phyloP scores from a whole-genome alignment of 2,797 vertebrate genomes.

The Threskiornis aethiopicus region DNA sequence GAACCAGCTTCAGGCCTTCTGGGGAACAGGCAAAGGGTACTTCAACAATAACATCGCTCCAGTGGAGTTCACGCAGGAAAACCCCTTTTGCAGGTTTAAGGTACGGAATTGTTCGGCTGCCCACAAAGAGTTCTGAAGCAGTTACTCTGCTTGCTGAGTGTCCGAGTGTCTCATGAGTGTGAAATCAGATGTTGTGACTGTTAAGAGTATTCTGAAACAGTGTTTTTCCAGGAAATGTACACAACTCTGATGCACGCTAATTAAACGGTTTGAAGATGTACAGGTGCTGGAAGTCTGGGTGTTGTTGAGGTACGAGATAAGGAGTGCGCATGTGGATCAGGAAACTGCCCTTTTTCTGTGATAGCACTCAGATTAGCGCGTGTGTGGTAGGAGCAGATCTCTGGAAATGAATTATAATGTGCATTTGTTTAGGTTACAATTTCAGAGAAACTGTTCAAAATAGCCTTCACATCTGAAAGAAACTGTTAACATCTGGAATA shows the following conservation, averaged over 20 bases:
- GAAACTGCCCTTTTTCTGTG: neutral
- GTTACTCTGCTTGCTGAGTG: neutral
- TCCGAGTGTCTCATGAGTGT: neutral
- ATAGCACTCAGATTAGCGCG: neutral
- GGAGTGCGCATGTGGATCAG: neutral
- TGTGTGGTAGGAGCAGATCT: neutral
- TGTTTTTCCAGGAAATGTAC: no score
- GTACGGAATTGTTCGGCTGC: conserved; percentile 61
- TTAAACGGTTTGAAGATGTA: neutral
- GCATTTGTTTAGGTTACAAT: neutral
- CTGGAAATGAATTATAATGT: neutral
- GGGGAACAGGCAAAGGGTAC: conserved; percentile 96
- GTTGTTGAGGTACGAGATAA: neutral
- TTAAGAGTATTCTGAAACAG: neutral
- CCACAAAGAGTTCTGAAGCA: neutral
- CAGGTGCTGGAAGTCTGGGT: neutral
- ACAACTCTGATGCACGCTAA: neutral
- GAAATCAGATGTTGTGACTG: neutral
- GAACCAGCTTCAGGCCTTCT: conserved; percentile 99
- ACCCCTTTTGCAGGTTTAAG: conserved; percentile 98
- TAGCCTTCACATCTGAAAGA: neutral
- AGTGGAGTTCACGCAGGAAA: conserved; percentile 94
- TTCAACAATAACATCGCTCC: conserved; percentile 90
- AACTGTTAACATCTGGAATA: neutral
- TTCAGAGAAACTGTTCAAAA: neutral